Conservation (phyloP, 2,113 vertebrate genomes). For the Plotosus lineatus region DNA sequence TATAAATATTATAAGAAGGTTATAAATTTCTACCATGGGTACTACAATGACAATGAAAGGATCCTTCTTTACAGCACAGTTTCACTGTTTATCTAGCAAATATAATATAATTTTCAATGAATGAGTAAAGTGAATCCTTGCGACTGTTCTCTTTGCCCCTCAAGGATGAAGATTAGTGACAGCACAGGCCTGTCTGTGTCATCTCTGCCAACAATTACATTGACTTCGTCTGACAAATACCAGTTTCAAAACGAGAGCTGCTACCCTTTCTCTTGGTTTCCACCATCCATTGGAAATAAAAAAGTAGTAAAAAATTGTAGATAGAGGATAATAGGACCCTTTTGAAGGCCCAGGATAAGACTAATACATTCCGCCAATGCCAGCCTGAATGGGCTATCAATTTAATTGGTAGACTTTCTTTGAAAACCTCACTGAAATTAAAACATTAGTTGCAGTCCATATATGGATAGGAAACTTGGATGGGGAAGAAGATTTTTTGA, state of each 20-base stretch:
- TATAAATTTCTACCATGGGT: background rate
- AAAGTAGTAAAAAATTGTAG: conserved; percentile 12
- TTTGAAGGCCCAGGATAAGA: conserved; percentile 27
- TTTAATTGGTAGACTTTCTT: conserved; percentile 9
- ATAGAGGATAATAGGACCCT: conserved; percentile 35
- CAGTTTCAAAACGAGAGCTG: conserved; percentile 42
- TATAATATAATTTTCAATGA: background rate
- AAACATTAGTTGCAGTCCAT: background rate
- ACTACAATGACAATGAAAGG: background rate
- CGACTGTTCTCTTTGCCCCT: conserved; percentile 6
- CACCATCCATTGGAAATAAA: conserved; percentile 43
- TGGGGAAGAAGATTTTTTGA: background rate
- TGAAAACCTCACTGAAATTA: conserved; percentile 12
- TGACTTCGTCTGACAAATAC: conserved; percentile 46
- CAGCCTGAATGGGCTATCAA: conserved; percentile 18
- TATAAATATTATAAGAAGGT: too few species aligned
- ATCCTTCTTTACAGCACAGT: background rate
- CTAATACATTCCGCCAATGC: conserved; percentile 23
- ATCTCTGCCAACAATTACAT: conserved; percentile 43
- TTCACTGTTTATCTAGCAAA: background rate
- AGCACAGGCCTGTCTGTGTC: conserved; percentile 46
- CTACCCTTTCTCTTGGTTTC: conserved; percentile 42
- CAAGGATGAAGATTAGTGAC: conserved; percentile 35
- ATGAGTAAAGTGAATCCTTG: background rate
- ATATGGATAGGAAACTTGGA: background rate